phyloP scores from a whole-genome alignment of 2,797 vertebrate genomes.

The Alosa sapidissima region DNA sequence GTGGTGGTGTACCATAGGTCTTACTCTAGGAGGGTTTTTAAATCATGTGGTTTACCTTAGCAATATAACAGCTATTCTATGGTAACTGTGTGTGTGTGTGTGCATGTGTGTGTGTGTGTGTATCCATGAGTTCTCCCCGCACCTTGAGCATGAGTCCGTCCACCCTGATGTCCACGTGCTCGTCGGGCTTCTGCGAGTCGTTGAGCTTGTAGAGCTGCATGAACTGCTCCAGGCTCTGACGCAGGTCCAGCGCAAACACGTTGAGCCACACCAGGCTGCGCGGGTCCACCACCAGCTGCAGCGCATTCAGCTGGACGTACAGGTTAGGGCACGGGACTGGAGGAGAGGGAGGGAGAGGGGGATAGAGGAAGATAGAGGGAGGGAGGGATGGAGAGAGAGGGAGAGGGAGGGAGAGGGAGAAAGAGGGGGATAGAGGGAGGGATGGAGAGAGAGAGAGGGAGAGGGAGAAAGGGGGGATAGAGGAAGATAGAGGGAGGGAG shows the following conservation, averaged over 20 bases:
- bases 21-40: too few relatives aligned
- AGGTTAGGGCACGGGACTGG: conserved; percentile 94
- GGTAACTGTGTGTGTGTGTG: not conserved
- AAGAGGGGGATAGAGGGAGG: not conserved
- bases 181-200: conserved; percentile 93
- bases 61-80: too few relatives aligned
- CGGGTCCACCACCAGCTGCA: conserved; percentile 93
- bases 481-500: not conserved
- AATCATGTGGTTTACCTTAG: too few relatives aligned
- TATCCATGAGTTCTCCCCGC: conserved; percentile 22
- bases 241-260: conserved; percentile 92
- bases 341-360: not conserved
- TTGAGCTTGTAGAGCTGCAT: conserved; percentile 96
- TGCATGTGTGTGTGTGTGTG: conserved; percentile 5
- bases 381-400: not conserved
- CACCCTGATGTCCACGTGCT: conserved; percentile 92
- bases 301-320: conserved; percentile 92
- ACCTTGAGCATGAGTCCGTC: conserved; percentile 99
- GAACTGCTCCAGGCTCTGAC: conserved; percentile 95
- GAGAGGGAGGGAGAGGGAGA: not conserved
- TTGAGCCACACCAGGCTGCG: conserved; percentile 97
- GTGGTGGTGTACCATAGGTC: too few relatives aligned
- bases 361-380: not conserved
- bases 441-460: not conserved
- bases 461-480: not conserved